These are phyloP conservation scores for Scaeva pyrastri DNA, from an alignment of 2,888 invertebrate species.

Conservation along the genomic window DNA sequence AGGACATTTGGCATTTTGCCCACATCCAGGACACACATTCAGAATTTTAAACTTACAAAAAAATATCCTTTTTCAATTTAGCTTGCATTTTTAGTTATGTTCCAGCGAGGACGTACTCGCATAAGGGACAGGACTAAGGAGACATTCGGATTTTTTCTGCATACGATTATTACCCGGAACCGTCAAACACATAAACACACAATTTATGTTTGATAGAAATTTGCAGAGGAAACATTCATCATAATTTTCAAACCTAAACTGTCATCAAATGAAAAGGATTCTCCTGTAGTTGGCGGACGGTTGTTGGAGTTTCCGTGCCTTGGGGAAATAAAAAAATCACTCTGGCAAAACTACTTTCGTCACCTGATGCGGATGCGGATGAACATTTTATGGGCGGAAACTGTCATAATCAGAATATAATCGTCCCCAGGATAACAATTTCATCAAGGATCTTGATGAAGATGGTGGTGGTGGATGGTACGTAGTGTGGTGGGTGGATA, in stretches of 20 bases:
- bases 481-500: too few relatives aligned
- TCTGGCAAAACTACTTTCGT: slow-evolving; percentile 52
- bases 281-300: background rate
- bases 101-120: background rate
- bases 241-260: slow-evolving; percentile 30
- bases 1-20: slow-evolving; percentile 65
- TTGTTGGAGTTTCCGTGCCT: background rate
- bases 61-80: background rate
- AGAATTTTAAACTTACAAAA: background rate
- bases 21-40: slow-evolving; percentile 8
- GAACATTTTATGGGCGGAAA: slow-evolving; percentile 45
- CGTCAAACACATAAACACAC: slow-evolving; percentile 49
- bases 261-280: background rate
- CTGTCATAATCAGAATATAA: slow-evolving; percentile 41
- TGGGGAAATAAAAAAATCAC: slow-evolving; percentile 42
- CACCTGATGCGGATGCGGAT: slow-evolving; percentile 19
- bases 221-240: slow-evolving; percentile 31
- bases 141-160: background rate
- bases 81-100: slow-evolving; percentile 10
- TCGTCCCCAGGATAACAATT: slow-evolving; percentile 34
- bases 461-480: background rate
- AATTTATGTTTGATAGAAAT: slow-evolving; percentile 20
- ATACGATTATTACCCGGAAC: slow-evolving; percentile 40
- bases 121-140: too few relatives aligned
- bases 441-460: background rate